Evolutionary conservation across 2,888 invertebrate genomes (phyloP), one percentile per base, ranked within the genome.

Genomic region (Brachypalpus laphriformis): DNA sequence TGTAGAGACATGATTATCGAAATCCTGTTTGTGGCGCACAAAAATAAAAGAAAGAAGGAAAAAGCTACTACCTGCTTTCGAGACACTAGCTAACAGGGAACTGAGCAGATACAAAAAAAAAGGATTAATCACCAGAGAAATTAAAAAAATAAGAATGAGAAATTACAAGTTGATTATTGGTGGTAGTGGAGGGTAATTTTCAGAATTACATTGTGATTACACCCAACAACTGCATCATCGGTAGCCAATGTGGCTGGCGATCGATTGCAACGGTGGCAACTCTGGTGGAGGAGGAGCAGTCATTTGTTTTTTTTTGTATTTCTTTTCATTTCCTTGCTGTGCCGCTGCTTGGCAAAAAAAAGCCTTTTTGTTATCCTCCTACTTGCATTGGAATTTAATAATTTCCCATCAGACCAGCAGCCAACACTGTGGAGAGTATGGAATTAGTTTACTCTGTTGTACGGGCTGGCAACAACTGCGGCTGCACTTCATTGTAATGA

Each of bases 101-200:
- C 40, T 40, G 31, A 47, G 22, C 22, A 14, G 66, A 18, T 16
- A 22, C 22, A 18, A 28, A 18, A n/a, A 9, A 22, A 28, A 9
- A 34, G 83, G 83, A 83, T 83, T 83, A 83, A 83, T 83, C 83
- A 80, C 80, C 57, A 57, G 80, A 80, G 80, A 83, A 80, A 83
- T 70, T 74, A 75, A 80, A 81, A 54, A 80, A 81, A 59, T 81
- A 81, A 85, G 54, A 81, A 85, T 85, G 76, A 85, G 81, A 85
- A 85, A 85, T 85, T 81, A 81, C 85, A 81, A 81, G 85, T 85
- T 85, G 85, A 81, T 85, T 85, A 85, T 85, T 76, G 81, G 85
- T 80, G 85, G 80, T 81, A 81, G 81, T 75, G 85, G 81, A 76
- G 85, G 81, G 85, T 85, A 80, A 85, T 85, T 85, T 85, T 66